Evolutionary conservation across 2,113 vertebrate species (phyloP).

Genomic region (Hydrolagus affinis): DNA sequence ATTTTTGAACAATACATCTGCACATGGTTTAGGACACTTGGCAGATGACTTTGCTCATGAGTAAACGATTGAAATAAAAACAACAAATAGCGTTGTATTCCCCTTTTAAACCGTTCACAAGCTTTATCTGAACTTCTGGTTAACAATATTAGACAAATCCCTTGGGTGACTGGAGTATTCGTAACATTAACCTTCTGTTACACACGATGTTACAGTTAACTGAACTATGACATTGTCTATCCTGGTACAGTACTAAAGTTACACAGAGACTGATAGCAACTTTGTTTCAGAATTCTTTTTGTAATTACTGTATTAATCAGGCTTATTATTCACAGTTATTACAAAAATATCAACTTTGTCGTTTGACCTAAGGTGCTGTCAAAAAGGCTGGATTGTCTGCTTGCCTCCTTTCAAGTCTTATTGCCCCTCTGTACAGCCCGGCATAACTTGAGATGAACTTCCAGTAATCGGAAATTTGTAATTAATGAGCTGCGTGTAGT

Average conservation of each 20-base stretch:
- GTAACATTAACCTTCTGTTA: conserved; percentile 30
- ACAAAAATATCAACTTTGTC: conserved; percentile 16
- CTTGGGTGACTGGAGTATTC: conserved; percentile 27
- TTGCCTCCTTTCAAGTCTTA: background rate
- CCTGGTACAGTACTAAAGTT: background rate
- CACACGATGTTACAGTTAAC: conserved; percentile 18
- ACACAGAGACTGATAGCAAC: conserved; percentile 2
- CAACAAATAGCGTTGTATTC: conserved; percentile 27
- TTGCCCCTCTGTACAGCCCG: background rate
- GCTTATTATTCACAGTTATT: background rate
- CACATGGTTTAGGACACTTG: conserved; percentile 22
- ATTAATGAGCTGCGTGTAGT: conserved; percentile 30
- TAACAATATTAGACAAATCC: conserved; percentile 23
- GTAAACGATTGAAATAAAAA: conserved; percentile 31
- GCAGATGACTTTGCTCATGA: conserved; percentile 25
- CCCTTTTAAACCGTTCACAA: conserved; percentile 25
- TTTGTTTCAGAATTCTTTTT: background rate
- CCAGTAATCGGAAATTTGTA: conserved; percentile 30
- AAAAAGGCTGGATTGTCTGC: background rate
- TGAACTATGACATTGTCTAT: conserved; percentile 29
- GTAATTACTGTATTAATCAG: conserved; percentile 5
- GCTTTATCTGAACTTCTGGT: conserved; percentile 31
- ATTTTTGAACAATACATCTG: conserved; percentile 20
- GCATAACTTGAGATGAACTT: conserved; percentile 30
- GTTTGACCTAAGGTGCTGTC: conserved; percentile 12